Evolutionary conservation across 2,797 vertebrate genomes (phyloP).

Genomic region (Poeciliopsis infans): DNA sequence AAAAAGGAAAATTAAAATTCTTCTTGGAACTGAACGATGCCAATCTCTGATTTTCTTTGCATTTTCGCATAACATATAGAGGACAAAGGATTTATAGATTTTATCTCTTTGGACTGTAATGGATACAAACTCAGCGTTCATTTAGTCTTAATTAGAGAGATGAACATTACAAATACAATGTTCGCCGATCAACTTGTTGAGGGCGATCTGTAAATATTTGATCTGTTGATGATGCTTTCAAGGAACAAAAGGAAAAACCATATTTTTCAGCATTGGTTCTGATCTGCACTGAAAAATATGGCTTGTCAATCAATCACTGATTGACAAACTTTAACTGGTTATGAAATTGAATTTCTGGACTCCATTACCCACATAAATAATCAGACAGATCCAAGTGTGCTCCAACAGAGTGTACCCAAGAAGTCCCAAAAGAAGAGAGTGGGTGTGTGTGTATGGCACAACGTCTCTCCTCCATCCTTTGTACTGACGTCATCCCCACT

Average conservation of each 20-base stretch:
- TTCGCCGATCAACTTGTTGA: not conserved
- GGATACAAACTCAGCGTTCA: not conserved
- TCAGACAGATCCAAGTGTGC: not conserved
- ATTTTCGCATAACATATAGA: not conserved
- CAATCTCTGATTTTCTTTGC: not conserved
- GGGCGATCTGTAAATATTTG: not conserved
- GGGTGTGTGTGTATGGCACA: slow-evolving; percentile 10
- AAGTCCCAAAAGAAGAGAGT: not conserved
- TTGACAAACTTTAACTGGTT: not conserved
- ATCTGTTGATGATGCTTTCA: not conserved
- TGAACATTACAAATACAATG: not conserved
- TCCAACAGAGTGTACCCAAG: not conserved
- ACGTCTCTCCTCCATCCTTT: slow-evolving; percentile 27
- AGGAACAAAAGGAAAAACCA: not conserved
- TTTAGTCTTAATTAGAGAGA: not conserved
- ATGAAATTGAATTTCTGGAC: not conserved
- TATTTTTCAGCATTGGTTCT: not conserved
- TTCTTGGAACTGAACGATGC: not conserved
- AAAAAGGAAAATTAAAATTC: not conserved
- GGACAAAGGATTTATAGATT: not conserved
- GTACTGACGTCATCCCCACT: slow-evolving; percentile 8
- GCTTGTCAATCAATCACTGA: not conserved
- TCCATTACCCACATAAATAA: not conserved
- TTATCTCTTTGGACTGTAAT: not conserved
- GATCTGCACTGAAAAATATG: not conserved